Base-by-base conservation (phyloP, 2,113 vertebrate species). In the Cranoglanis bouderius region DNA sequence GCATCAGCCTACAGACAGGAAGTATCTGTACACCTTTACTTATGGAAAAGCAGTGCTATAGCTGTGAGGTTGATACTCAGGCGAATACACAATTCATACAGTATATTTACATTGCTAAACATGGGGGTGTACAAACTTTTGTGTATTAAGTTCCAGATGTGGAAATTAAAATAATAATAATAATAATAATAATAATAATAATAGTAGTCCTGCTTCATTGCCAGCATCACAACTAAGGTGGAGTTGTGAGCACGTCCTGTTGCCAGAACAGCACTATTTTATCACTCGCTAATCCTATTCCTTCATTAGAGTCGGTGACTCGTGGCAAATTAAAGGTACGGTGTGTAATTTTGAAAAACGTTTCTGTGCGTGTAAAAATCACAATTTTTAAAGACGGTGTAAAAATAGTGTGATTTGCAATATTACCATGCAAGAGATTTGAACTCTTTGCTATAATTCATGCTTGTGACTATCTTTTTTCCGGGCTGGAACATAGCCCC, bases 51-150 rank as follows among this genome's bases (percentile, higher is more conserved):
- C 85, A 77, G 72, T 61, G 53, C 70, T 38, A 3, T 51, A 38
- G 51, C 85, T 14, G 10, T 14, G 61, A 53, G 75, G 59, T 59
- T 87, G 59, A 65, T 38, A 16, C 29, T 81, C 59, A 24, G 75
- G 43, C 43, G 16, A 81, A 65, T 8, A 67, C 57, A 13, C 78
- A 86, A 81, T 74, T 85, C 81, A 84, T 77, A 81, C n/a, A 2
- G 13, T 35, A 53, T 85, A 81, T 89, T 82, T 85, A 86, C 61
- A 89, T 35, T 59, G n/a, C 38, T 65, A 57, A 85, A 82, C 46
- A 57, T 10, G 9, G 72, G 74, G 77, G 49, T 53, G 78, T 32
- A 19, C 49, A 81, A 81, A 81, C 49, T 19, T 81, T 38, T 82
- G 53, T 38, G 6, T 18, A 53, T 53, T 9, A 0, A 1, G 5